A percentile compares a stretch with the other conserved stretches of the same genome.
Evolutionary conservation across 2,888 invertebrate genomes (phyloP).

Genomic region (Diplazon laetatorius): DNA sequence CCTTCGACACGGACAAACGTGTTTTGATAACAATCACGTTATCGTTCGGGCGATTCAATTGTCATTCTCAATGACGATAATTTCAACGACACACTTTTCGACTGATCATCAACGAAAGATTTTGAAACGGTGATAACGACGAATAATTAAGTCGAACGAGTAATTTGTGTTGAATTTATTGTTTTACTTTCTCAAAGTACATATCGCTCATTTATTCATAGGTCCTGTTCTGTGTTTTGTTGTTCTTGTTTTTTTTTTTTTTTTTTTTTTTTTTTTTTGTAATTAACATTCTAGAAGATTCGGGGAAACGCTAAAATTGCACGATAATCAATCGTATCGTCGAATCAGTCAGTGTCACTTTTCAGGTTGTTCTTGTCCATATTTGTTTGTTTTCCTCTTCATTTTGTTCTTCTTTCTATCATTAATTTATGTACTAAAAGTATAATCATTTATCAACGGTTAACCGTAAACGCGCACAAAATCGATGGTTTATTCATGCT

Average conservation of each 20-base stretch:
- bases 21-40: too few species aligned
- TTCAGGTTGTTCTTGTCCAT: neutral
- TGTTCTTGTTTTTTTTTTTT: too few species aligned
- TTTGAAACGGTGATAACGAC: too few species aligned
- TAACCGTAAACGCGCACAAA: slow-evolving; percentile 29
- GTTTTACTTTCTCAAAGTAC: slow-evolving; percentile 57
- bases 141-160: slow-evolving; percentile 38
- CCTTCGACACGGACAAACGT: too few species aligned
- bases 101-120: too few species aligned
- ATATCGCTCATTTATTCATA: slow-evolving; percentile 51
- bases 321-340: slow-evolving; percentile 51
- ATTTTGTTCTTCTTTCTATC: slow-evolving; percentile 1
- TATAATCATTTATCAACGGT: slow-evolving; percentile 48
- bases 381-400: neutral
- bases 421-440: slow-evolving; percentile 56
- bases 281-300: slow-evolving; percentile 26
- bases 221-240: slow-evolving; percentile 27
- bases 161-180: slow-evolving; percentile 33
- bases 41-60: too few species aligned
- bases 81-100: too few species aligned
- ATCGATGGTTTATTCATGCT: slow-evolving; percentile 16
- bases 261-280: too few species aligned
- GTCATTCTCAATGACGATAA: too few species aligned
- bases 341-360: slow-evolving; percentile 40
- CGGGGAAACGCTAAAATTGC: slow-evolving; percentile 55